phyloP scores from a whole-genome alignment of 2,888 invertebrate genomes.

The Dasypogon diadema region DNA sequence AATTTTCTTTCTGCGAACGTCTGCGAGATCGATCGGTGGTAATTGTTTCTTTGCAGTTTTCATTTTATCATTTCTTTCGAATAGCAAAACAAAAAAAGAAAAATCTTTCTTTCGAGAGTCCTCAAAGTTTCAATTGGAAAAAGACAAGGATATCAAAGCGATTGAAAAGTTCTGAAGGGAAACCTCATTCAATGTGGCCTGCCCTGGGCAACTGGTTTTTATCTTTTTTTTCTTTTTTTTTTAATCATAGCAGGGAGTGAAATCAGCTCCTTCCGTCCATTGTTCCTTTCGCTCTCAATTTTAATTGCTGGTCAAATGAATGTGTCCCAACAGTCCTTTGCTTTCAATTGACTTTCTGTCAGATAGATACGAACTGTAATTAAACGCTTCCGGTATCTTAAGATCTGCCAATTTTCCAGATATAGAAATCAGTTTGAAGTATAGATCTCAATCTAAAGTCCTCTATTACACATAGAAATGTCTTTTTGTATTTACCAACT shows the following conservation, averaged over 20 bases:
- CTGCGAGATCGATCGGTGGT: conserved; percentile 38
- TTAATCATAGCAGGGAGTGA: conserved; percentile 13
- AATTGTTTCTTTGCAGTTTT: conserved; percentile 38
- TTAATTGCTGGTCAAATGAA: conserved; percentile 47
- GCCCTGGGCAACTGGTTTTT: conserved; percentile 8
- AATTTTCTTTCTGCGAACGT: conserved; percentile 33
- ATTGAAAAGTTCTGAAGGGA: conserved; percentile 35
- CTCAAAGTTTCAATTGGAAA: conserved; percentile 15
- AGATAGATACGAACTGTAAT: conserved; percentile 32
- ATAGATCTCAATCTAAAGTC: too few species aligned
- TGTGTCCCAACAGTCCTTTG: conserved; percentile 19
- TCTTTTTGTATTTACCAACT: too few species aligned
- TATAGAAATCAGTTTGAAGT: not conserved
- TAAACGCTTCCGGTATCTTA: conserved; percentile 19
- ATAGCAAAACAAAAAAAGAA: not conserved
- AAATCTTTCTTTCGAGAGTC: conserved; percentile 11
- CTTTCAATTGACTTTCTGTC: conserved; percentile 29
- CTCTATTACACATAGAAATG: too few species aligned
- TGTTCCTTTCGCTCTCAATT: conserved; percentile 29
- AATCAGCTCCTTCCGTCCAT: conserved; percentile 15
- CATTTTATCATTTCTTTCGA: conserved; percentile 43
- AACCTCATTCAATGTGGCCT: conserved; percentile 34
- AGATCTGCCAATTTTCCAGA: not conserved
- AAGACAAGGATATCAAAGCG: conserved; percentile 40
- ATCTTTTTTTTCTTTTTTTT: too few species aligned